Evolutionary conservation across 2,888 invertebrate genomes (phyloP).

Genomic region (Lasioglossum pauxillum): DNA sequence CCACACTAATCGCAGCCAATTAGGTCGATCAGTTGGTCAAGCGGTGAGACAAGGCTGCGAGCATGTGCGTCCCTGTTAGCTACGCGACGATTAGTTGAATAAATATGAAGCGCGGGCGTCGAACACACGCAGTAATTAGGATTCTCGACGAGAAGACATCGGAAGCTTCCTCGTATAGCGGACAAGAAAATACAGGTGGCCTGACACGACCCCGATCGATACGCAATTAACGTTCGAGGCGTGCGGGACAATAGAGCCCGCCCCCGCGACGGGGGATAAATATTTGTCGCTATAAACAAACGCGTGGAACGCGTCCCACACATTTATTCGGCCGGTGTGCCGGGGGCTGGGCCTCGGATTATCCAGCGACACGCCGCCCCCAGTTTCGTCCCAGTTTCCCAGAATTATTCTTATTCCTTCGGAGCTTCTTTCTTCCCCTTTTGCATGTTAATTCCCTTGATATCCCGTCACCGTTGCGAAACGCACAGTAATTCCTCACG

Average conservation of each 20-base stretch:
- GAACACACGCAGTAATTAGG: constrained; percentile 1
- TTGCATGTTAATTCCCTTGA: background rate
- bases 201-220: constrained; percentile 29
- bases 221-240: constrained; percentile 39
- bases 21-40: background rate
- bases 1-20: background rate
- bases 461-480: background rate
- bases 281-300: constrained; percentile 35
- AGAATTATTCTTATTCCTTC: background rate
- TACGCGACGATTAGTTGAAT: constrained; percentile 1
- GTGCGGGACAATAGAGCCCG: constrained; percentile 20
- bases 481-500: background rate
- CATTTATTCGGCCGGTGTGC: background rate
- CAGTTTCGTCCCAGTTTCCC: background rate
- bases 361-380: background rate
- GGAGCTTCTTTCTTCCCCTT: background rate
- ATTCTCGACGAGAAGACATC: constrained; percentile 1
- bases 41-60: background rate
- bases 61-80: background rate
- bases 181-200: constrained; percentile 16
- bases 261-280: constrained; percentile 18
- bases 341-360: background rate
- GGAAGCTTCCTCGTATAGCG: background rate
- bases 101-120: constrained; percentile 18
- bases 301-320: background rate